Evolutionary conservation across 2,797 vertebrate species (phyloP).

Genomic region (Anolis apletophallus): DNA sequence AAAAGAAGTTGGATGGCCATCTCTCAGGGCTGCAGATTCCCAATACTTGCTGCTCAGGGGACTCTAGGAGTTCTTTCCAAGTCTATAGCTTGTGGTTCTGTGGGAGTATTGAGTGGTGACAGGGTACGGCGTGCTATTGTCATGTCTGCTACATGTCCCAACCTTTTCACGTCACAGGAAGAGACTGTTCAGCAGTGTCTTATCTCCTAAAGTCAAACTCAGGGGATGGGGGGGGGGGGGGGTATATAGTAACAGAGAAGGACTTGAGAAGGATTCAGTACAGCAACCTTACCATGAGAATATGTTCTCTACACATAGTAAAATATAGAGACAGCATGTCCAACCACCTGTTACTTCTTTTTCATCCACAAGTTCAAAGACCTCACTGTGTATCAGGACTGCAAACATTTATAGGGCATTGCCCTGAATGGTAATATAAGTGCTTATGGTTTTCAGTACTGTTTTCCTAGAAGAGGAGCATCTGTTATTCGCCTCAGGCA

Average conservation of each 20-base stretch:
- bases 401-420: background rate
- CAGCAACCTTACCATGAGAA: background rate
- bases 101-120: too few relatives aligned
- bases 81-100: too few relatives aligned
- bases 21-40: too few relatives aligned
- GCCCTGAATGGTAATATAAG: too few relatives aligned
- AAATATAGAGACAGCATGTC: background rate
- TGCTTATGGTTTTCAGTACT: constrained; percentile 27
- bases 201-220: background rate
- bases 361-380: background rate
- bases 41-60: too few relatives aligned
- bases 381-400: background rate
- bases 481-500: background rate
- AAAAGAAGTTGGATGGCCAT: too few relatives aligned
- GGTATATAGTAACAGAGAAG: background rate
- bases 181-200: background rate
- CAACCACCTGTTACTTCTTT: background rate
- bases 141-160: background rate
- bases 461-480: background rate
- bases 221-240: background rate
- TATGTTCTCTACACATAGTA: background rate
- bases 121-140: background rate
- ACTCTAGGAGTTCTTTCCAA: too few relatives aligned
- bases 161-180: background rate
- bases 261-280: background rate